A percentile compares a stretch with the other conserved stretches of the same genome.
phyloP scores from a whole-genome alignment of 2,797 vertebrate genomes.

The Tapirus indicus region DNA sequence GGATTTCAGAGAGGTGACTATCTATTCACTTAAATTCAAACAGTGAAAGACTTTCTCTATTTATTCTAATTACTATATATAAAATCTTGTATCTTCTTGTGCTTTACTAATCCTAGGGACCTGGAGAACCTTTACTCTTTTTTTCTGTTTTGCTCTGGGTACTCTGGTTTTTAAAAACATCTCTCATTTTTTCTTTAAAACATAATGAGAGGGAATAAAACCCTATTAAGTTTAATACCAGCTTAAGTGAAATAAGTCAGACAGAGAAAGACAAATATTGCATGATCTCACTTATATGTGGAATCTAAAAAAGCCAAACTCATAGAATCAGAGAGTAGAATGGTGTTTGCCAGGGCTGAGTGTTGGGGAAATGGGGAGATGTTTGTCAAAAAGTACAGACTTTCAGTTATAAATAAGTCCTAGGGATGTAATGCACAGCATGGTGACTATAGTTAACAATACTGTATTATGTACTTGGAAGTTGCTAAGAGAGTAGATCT shows the following conservation, averaged over 20 bases:
- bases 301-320: background rate
- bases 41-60: background rate
- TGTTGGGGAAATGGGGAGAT: background rate
- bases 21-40: slow-evolving; percentile 37
- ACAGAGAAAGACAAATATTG: background rate
- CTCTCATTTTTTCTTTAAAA: slow-evolving; percentile 11
- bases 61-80: slow-evolving; percentile 13
- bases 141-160: slow-evolving; percentile 9
- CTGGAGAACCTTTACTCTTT: background rate
- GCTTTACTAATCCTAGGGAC: background rate
- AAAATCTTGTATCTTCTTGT: background rate
- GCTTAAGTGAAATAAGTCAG: background rate
- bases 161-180: background rate
- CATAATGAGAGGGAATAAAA: background rate
- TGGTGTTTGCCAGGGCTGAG: background rate
- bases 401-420: background rate
- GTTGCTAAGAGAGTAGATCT: background rate
- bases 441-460: background rate
- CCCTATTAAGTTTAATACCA: background rate
- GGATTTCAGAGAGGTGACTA: slow-evolving; percentile 28
- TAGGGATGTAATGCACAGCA: background rate
- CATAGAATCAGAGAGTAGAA: background rate
- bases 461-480: background rate
- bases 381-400: background rate
- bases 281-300: background rate